These are phyloP conservation scores for Thymallus thymallus DNA, from an alignment of 2,113 vertebrate genomes.

Conservation along the genomic window DNA sequence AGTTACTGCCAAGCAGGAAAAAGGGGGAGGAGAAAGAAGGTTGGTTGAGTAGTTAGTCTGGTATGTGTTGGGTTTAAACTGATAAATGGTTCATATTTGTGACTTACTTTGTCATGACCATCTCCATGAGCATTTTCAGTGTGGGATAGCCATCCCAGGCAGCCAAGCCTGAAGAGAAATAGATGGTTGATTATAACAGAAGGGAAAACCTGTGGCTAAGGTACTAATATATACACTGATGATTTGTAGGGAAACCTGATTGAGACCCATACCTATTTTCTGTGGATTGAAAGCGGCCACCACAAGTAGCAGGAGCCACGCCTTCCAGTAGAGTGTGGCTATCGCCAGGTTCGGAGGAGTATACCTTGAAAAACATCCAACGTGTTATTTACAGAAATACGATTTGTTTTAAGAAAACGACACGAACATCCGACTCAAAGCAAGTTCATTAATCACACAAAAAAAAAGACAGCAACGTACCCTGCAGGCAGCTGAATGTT, in stretches of 20 bases:
- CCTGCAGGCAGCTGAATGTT: constrained; percentile 96
- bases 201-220: neutral
- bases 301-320: constrained; percentile 93
- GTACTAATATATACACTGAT: neutral
- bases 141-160: constrained; percentile 98
- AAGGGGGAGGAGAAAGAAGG: neutral
- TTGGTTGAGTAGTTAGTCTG: neutral
- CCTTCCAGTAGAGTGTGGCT: constrained; percentile 97
- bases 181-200: neutral
- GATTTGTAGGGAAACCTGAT: neutral
- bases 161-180: constrained; percentile 77
- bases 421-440: no score
- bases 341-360: constrained; percentile 95
- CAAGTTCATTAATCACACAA: no score
- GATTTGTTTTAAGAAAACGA: no score
- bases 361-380: constrained; percentile 76
- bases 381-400: constrained; percentile 8
- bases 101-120: constrained; percentile 98
- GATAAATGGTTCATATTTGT: neutral
- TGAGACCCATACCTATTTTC: constrained; percentile 85
- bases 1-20: constrained; percentile 78
- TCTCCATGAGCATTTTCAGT: constrained; percentile 99
- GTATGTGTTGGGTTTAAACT: neutral
- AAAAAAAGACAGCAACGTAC: constrained; percentile 64
- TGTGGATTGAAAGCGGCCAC: constrained; percentile 96